Percentiles rank a stretch among this genome's conserved stretches.
Conservation (phyloP, 2,888 invertebrate genomes). For the Ormyrus pomaceus region DNA sequence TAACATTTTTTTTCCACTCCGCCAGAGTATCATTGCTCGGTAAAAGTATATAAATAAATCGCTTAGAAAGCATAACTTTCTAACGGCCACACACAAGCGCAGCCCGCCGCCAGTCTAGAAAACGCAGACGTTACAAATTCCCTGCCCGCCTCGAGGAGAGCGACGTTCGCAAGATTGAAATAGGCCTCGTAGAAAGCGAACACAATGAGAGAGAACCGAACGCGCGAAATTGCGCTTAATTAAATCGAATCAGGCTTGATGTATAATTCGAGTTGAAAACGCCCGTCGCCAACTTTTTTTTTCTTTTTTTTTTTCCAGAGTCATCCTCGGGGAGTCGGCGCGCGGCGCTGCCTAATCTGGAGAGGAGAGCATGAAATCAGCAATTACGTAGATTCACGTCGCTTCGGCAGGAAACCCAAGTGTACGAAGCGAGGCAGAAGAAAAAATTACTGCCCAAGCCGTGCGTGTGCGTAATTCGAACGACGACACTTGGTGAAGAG, state of each 20-base stretch:
- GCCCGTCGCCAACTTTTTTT: no score
- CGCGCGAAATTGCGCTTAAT: constrained; percentile 8
- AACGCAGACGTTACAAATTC: constrained; percentile 1
- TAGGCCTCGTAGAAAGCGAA: neutral
- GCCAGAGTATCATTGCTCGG: constrained; percentile 26
- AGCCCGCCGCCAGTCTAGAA: constrained; percentile 5
- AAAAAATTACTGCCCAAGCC: no score
- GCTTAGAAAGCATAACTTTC: constrained; percentile 50
- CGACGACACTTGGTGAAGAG: no score
- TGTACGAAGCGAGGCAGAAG: no score
- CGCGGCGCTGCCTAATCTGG: neutral
- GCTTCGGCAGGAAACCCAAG: no score
- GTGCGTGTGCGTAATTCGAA: no score
- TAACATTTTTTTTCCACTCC: constrained; percentile 13
- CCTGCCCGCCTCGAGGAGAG: neutral
- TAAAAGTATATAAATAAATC: constrained; percentile 47
- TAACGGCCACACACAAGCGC: constrained; percentile 14
- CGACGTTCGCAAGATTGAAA: neutral
- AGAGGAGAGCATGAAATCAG: no score
- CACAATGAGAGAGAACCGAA: neutral
- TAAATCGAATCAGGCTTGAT: constrained; percentile 9
- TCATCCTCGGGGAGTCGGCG: neutral
- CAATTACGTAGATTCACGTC: no score
- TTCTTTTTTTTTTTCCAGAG: neutral
- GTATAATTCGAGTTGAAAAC: no score